Conservation (phyloP, 2,888 invertebrate species). For the Calliopum simillimum region DNA sequence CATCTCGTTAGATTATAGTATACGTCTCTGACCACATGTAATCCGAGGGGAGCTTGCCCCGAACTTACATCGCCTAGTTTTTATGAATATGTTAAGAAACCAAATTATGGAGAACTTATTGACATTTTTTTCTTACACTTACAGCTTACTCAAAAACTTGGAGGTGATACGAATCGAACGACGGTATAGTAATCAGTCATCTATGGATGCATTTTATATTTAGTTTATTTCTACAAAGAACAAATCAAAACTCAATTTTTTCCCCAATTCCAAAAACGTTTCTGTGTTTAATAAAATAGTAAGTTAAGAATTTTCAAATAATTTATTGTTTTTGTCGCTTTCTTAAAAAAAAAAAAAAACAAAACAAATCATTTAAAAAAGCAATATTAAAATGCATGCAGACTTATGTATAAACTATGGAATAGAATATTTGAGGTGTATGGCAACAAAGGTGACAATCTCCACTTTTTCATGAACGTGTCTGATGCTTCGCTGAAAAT, state of each 20-base stretch:
- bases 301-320: constrained; percentile 36
- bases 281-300: constrained; percentile 40
- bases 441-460: too few relatives aligned
- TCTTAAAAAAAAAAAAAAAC: background rate
- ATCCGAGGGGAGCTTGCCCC: too few relatives aligned
- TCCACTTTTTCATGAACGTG: too few relatives aligned
- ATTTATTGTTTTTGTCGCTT: background rate
- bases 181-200: constrained; percentile 73
- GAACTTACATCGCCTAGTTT: too few relatives aligned
- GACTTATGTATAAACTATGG: too few relatives aligned
- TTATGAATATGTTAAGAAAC: too few relatives aligned
- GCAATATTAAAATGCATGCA: background rate
- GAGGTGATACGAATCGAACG: constrained; percentile 84
- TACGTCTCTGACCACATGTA: too few relatives aligned
- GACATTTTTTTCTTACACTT: constrained; percentile 61
- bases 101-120: too few relatives aligned
- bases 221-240: constrained; percentile 45
- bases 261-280: constrained; percentile 38
- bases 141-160: constrained; percentile 82
- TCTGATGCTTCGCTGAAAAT: too few relatives aligned
- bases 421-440: constrained; percentile 3
- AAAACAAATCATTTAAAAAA: background rate
- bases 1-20: too few relatives aligned
- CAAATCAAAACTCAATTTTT: constrained; percentile 29
- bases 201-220: constrained; percentile 53